These are phyloP conservation scores for Scaptomyza pallida DNA, from an alignment of 1,140 invertebrate genomes.

Conservation along the genomic window DNA sequence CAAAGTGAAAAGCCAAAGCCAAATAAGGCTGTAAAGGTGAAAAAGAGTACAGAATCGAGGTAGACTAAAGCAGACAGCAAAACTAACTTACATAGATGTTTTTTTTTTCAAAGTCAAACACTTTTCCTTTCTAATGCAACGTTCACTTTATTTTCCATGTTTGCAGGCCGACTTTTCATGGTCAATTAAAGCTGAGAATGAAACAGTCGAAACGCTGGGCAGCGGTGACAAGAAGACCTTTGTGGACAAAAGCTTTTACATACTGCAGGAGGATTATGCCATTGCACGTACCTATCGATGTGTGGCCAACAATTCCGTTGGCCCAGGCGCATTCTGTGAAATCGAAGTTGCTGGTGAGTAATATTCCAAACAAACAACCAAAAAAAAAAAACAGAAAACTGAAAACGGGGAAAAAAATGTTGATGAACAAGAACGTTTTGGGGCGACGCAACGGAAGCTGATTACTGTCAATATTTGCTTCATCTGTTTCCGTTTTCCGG, in stretches of 20 bases:
- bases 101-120: slow-evolving; percentile 2
- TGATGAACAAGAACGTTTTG: background rate
- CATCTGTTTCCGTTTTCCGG: slow-evolving; percentile 44
- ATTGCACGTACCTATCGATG: slow-evolving; percentile 91
- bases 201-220: slow-evolving; percentile 87
- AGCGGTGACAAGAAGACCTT: slow-evolving; percentile 53
- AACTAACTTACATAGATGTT: background rate
- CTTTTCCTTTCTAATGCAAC: slow-evolving; percentile 11
- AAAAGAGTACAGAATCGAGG: slow-evolving; percentile 2
- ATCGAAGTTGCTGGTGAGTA: slow-evolving; percentile 90
- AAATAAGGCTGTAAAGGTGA: background rate
- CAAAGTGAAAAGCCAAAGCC: slow-evolving; percentile 20
- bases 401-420: background rate
- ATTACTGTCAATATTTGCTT: slow-evolving; percentile 72
- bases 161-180: slow-evolving; percentile 90
- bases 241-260: slow-evolving; percentile 66
- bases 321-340: slow-evolving; percentile 90
- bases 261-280: slow-evolving; percentile 71
- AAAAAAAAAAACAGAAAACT: slow-evolving; percentile 3
- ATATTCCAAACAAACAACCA: slow-evolving; percentile 7
- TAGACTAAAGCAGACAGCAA: background rate
- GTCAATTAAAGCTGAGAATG: slow-evolving; percentile 93
- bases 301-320: slow-evolving; percentile 92
- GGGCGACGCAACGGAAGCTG: slow-evolving; percentile 43
- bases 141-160: background rate